These are phyloP conservation scores for Apodemia zela DNA, from an alignment of 2,888 invertebrate species.

Conservation along the genomic window DNA sequence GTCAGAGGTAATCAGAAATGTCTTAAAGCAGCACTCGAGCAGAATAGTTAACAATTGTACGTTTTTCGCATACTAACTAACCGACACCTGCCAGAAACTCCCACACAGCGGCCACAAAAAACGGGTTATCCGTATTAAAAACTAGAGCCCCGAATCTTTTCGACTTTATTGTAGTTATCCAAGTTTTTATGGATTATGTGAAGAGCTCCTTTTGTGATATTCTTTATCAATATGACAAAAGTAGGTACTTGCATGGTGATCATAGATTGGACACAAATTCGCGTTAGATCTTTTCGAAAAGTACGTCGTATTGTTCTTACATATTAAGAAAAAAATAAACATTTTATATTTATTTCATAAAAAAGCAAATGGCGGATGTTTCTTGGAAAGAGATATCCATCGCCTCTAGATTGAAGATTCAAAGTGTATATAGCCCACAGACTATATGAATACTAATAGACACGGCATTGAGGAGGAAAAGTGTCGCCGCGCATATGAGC, in stretches of 20 bases:
- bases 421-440: too few species aligned
- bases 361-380: too few species aligned
- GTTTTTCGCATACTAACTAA: constrained; percentile 36
- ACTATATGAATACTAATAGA: too few species aligned
- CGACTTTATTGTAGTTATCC: constrained; percentile 5
- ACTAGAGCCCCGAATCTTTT: constrained; percentile 7
- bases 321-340: too few species aligned
- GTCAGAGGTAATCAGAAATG: constrained; percentile 21
- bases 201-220: constrained; percentile 23
- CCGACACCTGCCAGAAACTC: constrained; percentile 63
- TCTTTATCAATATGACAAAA: not conserved
- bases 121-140: constrained; percentile 48
- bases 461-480: too few species aligned
- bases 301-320: too few species aligned
- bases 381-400: too few species aligned
- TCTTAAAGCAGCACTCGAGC: not conserved
- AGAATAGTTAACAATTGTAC: constrained; percentile 22
- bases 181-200: constrained; percentile 21
- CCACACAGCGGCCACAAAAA: constrained; percentile 66
- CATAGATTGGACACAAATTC: not conserved
- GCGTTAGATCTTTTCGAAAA: not conserved
- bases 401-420: too few species aligned
- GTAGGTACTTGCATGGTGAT: not conserved
- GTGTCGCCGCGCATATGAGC: too few species aligned
- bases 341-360: too few species aligned